phyloP scores from a whole-genome alignment of 2,888 invertebrate species.

The Cheilosia pagana region DNA sequence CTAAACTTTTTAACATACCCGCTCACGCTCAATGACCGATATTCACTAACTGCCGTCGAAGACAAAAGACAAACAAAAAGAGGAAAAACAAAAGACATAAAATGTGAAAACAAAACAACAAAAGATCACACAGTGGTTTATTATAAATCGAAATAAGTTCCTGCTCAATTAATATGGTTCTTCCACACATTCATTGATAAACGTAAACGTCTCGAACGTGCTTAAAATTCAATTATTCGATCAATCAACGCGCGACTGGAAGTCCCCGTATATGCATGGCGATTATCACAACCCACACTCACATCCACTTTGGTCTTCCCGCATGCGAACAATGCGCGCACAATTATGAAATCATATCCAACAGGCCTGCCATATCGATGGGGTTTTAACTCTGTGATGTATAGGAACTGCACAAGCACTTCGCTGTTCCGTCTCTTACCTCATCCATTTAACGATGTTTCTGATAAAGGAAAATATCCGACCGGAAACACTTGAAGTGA shows the following conservation, averaged over 20 bases:
- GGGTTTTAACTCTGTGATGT: constrained; percentile 15
- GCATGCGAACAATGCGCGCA: background rate
- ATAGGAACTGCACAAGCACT: constrained; percentile 17
- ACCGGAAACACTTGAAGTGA: constrained; percentile 54
- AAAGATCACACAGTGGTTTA: constrained; percentile 29
- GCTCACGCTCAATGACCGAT: background rate
- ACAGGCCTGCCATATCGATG: constrained; percentile 40
- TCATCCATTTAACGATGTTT: constrained; percentile 14
- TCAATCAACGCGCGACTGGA: constrained; percentile 34
- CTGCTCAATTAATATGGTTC: constrained; percentile 32
- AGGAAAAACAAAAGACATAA: background rate
- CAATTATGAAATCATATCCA: constrained; percentile 12
- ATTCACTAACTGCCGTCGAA: constrained; percentile 8
- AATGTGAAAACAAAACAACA: background rate
- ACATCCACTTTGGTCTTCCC: background rate
- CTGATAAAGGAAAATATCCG: constrained; percentile 1
- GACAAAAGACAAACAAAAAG: background rate
- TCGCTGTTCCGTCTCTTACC: constrained; percentile 4
- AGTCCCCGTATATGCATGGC: background rate
- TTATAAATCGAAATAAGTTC: constrained; percentile 46
- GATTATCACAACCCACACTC: background rate
- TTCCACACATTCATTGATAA: constrained; percentile 20
- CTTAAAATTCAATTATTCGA: constrained; percentile 65
- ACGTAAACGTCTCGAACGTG: constrained; percentile 55
- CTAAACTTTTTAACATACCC: background rate